These are phyloP conservation scores for Dasyornis broadbenti DNA, from an alignment of 2,113 vertebrate genomes.

Conservation along the genomic window DNA sequence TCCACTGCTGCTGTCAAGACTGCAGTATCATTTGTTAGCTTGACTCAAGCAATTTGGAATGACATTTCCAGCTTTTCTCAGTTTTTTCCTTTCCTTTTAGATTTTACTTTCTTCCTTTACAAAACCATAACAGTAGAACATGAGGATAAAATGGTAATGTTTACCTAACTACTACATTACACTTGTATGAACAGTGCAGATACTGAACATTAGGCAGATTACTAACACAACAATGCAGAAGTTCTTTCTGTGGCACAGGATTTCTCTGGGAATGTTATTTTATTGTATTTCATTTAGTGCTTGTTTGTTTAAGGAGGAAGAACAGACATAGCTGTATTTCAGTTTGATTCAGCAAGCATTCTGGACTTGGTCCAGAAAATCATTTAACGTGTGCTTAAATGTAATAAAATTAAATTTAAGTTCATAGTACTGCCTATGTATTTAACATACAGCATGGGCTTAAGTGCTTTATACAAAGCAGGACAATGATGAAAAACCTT, in stretches of 20 bases:
- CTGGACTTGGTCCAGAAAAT: slow-evolving; percentile 31
- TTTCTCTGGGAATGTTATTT: slow-evolving; percentile 62
- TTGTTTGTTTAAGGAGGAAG: slow-evolving; percentile 47
- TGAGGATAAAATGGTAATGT: neutral
- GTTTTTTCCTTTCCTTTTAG: neutral
- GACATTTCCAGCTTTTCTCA: neutral
- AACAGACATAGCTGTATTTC: slow-evolving; percentile 35
- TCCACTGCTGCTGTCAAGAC: neutral
- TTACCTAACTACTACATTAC: neutral
- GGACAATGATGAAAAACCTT: neutral
- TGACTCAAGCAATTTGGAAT: neutral
- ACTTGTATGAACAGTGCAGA: neutral
- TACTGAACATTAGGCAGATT: neutral
- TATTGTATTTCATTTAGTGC: slow-evolving; percentile 48
- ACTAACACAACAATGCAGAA: neutral
- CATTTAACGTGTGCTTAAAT: slow-evolving; percentile 19
- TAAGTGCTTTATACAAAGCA: slow-evolving; percentile 11
- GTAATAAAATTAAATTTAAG: slow-evolving; percentile 33
- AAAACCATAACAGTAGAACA: neutral
- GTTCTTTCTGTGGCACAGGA: slow-evolving; percentile 2
- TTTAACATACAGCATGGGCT: neutral
- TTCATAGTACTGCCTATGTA: neutral
- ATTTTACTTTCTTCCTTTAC: neutral
- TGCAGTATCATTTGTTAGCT: neutral
- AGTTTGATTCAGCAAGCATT: slow-evolving; percentile 36